Conservation (phyloP, 2,113 vertebrate species). For the Rostratula benghalensis region DNA sequence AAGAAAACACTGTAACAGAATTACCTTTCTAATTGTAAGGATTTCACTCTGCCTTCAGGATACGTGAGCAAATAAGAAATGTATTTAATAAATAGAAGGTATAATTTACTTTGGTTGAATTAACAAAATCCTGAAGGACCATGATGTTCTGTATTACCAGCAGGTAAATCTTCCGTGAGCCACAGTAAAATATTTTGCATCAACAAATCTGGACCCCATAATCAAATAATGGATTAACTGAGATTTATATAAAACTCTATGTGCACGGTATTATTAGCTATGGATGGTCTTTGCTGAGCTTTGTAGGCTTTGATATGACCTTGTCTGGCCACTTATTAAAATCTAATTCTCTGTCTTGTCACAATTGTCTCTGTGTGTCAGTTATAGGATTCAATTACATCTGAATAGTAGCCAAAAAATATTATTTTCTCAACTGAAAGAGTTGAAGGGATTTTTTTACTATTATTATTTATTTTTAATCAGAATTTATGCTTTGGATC, state of each 20-base stretch:
- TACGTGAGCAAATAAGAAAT: not conserved
- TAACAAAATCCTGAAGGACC: conserved; percentile 1
- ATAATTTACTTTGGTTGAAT: conserved; percentile 3
- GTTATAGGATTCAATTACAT: not conserved
- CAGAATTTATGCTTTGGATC: conserved; percentile 35
- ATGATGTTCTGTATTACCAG: not conserved
- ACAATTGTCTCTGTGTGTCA: not conserved
- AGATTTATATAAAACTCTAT: not conserved
- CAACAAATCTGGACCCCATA: not conserved
- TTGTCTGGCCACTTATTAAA: not conserved
- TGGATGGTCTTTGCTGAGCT: not conserved
- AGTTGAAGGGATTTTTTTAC: not conserved
- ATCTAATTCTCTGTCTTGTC: not conserved
- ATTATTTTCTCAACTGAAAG: conserved; percentile 15
- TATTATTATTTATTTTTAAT: conserved; percentile 16
- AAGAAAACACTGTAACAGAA: not conserved
- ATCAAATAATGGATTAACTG: not conserved
- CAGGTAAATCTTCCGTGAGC: not conserved
- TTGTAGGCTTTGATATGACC: not conserved
- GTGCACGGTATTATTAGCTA: not conserved
- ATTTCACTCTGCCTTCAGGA: not conserved
- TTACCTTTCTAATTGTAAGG: not conserved
- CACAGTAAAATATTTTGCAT: not conserved
- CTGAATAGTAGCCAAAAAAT: conserved; percentile 8
- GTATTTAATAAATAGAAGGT: not conserved